phyloP scores from a whole-genome alignment of 2,888 invertebrate species.

The Drosophila demipolita region DNA sequence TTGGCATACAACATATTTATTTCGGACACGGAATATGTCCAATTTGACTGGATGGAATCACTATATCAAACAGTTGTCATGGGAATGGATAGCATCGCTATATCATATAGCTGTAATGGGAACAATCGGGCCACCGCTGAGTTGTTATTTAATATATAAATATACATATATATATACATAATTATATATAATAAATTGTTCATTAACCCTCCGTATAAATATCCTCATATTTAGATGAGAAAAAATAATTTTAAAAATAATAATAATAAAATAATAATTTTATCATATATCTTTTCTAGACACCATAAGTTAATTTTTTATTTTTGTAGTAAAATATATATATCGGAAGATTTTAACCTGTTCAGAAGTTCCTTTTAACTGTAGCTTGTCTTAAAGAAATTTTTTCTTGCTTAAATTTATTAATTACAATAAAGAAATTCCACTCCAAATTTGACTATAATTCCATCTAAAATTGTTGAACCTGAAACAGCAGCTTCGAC shows the following conservation, averaged over 20 bases:
- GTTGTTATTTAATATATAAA: background rate
- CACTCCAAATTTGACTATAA: too few relatives aligned
- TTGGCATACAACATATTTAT: too few relatives aligned
- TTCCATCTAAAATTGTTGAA: too few relatives aligned
- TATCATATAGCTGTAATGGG: background rate
- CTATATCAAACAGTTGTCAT: background rate
- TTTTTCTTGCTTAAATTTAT: too few relatives aligned
- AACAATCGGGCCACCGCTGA: background rate
- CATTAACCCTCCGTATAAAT: background rate
- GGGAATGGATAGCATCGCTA: background rate
- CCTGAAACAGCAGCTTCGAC: too few relatives aligned
- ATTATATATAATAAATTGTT: too few relatives aligned
- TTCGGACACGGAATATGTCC: background rate
- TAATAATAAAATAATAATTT: rapidly evolving
- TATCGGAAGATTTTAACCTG: background rate
- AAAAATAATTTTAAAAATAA: too few relatives aligned
- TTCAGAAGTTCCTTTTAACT: background rate
- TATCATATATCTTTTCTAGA: background rate
- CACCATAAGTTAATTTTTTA: background rate
- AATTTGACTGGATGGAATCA: background rate
- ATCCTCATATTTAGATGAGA: background rate
- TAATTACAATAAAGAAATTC: too few relatives aligned
- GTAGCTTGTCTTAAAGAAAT: background rate
- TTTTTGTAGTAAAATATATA: background rate
- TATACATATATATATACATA: too few relatives aligned